Base-by-base conservation (phyloP, 2,888 invertebrate species). In the Hypolimnas misippus region DNA sequence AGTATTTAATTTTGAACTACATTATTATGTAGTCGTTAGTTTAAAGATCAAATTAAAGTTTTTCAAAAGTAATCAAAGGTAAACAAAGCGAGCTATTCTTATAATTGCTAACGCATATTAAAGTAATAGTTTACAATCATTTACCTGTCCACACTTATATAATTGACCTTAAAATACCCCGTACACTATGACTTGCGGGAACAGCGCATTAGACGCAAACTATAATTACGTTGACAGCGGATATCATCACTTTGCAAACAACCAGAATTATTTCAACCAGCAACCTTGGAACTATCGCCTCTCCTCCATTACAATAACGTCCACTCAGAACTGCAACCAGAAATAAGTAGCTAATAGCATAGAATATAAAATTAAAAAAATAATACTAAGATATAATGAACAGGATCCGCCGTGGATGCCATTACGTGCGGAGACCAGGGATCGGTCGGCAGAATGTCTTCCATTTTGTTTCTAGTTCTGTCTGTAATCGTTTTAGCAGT, bases 311-410 rank as follows among this genome's bases (percentile, higher is more conserved):
- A 6, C 8, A 8, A 29, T 56, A 62, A 31, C 35, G 50, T 44
- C 38, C 21, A 62, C 33, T 29, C 35, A 21, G n/a, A 25, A 17
- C 8, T 1, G 12, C 16, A 25, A 40, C 12, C 10, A 49, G 16
- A 49, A 29, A 14, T 44, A 33, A 8, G 29, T 2, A 19, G 12
- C 12, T 64, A 59, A 70, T 68, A 44, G 61, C 54, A 57, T 63
- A 31, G 51, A 64, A 68, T 72, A 46, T 19, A 56, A 61, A 38
- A 53, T 57, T 68, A 72, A 76, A 75, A 75, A 77, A 74, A 58
- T 65, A 64, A 63, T 63, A 53, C 50, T 64, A 38, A 56, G 52
- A 75, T 79, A 80, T 78, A 80, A 73, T 72, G 62, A 58, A 51
- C 75, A 53, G 66, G 40, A 42, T 35, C 56, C 21, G 12, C 7